phyloP scores from a whole-genome alignment of 2,888 invertebrate species.

The Perizoma flavofasciatum region DNA sequence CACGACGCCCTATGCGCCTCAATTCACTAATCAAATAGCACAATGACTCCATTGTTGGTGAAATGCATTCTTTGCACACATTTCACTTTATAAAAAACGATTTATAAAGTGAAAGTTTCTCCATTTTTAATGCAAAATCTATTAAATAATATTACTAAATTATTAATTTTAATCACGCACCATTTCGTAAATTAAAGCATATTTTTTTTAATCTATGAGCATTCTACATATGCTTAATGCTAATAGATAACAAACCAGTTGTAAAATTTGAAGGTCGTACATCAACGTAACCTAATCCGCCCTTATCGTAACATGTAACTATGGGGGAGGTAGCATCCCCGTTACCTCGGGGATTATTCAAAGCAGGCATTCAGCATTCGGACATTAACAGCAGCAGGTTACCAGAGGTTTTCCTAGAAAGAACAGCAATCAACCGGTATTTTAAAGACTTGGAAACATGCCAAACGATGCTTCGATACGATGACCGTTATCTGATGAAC shows the following conservation, averaged over 20 bases:
- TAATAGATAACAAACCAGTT: conserved; percentile 46
- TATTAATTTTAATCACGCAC: not conserved
- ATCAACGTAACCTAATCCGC: conserved; percentile 55
- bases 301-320: conserved; percentile 44
- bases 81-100: conserved; percentile 57
- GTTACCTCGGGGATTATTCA: conserved; percentile 57
- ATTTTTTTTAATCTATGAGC: conserved; percentile 19
- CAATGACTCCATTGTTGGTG: conserved; percentile 71
- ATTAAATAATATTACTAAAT: not conserved
- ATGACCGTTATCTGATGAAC: conserved; percentile 49
- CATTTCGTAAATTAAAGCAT: no score
- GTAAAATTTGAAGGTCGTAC: conserved; percentile 45
- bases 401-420: conserved; percentile 63
- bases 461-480: conserved; percentile 55
- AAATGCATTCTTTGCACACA: conserved; percentile 57
- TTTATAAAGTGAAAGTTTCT: no score
- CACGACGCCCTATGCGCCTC: conserved; percentile 66
- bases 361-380: conserved; percentile 63
- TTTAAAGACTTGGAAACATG: conserved; percentile 56
- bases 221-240: conserved; percentile 55
- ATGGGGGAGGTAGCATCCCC: conserved; percentile 38
- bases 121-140: no score
- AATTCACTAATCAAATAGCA: conserved; percentile 70
- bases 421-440: conserved; percentile 48
- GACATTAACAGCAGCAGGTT: conserved; percentile 63